Percentiles rank a stretch among this genome's conserved stretches.
Evolutionary conservation across 2,888 invertebrate genomes (phyloP).

Genomic region (Limnephilus auricula): DNA sequence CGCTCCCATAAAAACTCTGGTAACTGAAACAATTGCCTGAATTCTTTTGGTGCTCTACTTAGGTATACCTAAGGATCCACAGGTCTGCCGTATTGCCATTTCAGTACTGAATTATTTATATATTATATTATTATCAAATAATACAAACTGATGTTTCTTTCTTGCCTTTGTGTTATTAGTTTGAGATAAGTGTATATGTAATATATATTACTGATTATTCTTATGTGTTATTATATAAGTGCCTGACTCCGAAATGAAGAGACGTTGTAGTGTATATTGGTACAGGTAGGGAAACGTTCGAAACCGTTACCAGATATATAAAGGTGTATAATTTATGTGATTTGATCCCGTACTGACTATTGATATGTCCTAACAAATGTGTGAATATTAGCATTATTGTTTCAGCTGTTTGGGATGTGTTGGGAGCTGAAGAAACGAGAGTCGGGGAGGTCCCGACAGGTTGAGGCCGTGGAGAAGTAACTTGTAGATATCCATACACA

Average conservation of each 20-base stretch:
- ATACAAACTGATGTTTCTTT: too few species aligned
- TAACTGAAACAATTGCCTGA: too few species aligned
- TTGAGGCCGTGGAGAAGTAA: slow-evolving; percentile 54
- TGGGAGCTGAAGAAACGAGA: slow-evolving; percentile 47
- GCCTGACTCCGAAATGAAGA: neutral
- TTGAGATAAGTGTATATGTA: neutral
- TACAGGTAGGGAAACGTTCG: neutral
- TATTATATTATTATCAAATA: too few species aligned
- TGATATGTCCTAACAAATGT: neutral
- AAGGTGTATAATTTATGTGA: neutral
- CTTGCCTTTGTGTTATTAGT: too few species aligned
- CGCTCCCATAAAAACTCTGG: too few species aligned
- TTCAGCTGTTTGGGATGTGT: slow-evolving; percentile 56
- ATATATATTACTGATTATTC: neutral
- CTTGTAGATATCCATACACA: slow-evolving; percentile 64
- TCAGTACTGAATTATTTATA: too few species aligned
- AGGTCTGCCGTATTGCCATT: too few species aligned
- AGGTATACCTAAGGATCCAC: too few species aligned
- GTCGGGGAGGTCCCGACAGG: slow-evolving; percentile 24
- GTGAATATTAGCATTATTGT: slow-evolving; percentile 39
- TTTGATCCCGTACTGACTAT: neutral
- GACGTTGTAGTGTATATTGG: neutral
- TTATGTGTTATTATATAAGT: neutral
- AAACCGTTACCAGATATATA: neutral
- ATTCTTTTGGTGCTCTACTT: too few species aligned